Conservation (phyloP, 1,140 invertebrate species). For the Adoxophyes honmai region DNA sequence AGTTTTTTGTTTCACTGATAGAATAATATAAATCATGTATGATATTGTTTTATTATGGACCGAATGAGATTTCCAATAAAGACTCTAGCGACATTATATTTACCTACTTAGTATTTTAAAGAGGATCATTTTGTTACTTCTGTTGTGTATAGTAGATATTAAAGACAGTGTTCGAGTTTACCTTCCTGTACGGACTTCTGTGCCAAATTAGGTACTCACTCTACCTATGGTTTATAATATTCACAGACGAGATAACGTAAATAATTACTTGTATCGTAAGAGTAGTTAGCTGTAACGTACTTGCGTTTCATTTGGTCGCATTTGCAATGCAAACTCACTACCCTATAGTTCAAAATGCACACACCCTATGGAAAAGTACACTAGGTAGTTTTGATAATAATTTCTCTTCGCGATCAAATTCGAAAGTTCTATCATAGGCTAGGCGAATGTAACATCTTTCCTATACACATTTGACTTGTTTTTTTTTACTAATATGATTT, state of each 20-base stretch:
- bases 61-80: conserved; percentile 14
- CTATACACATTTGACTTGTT: conserved; percentile 36
- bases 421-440: conserved; percentile 74
- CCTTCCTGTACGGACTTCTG: conserved; percentile 35
- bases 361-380: conserved; percentile 63
- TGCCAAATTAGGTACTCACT: conserved; percentile 65
- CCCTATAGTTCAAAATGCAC: conserved; percentile 71
- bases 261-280: conserved; percentile 60
- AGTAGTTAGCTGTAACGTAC: conserved; percentile 67
- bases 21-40: conserved; percentile 3
- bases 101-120: conserved; percentile 9
- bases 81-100: conserved; percentile 15
- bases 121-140: conserved; percentile 2
- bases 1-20: conserved; percentile 9
- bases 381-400: conserved; percentile 74
- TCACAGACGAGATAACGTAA: conserved; percentile 51
- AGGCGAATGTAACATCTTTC: conserved; percentile 68
- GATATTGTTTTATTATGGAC: conserved; percentile 4
- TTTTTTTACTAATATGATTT: conserved; percentile 20
- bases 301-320: conserved; percentile 62
- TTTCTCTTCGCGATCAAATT: conserved; percentile 75
- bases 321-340: conserved; percentile 60
- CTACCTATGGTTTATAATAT: conserved; percentile 57
- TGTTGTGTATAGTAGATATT: conserved; percentile 8
- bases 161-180: conserved; percentile 4